Conservation (phyloP, 1,140 invertebrate genomes). For the Heliconius hewitsoni region DNA sequence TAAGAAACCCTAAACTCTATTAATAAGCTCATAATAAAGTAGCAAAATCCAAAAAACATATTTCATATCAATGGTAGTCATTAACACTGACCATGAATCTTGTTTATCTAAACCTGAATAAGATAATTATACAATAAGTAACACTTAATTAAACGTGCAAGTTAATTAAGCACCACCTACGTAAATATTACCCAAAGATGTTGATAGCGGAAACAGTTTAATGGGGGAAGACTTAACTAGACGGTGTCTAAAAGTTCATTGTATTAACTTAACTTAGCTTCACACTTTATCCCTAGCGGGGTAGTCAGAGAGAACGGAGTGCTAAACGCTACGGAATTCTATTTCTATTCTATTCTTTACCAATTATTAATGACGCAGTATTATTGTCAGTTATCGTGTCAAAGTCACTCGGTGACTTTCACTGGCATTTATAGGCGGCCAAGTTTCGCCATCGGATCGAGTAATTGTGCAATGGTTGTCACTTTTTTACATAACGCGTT, state of each 20-base stretch:
- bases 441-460: slow-evolving; percentile 77
- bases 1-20: not conserved
- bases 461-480: slow-evolving; percentile 77
- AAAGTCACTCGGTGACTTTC: slow-evolving; percentile 78
- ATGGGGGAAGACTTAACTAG: not conserved
- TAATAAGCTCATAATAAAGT: not conserved
- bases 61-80: not conserved
- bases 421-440: slow-evolving; percentile 73
- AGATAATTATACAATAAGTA: not conserved
- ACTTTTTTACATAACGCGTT: slow-evolving; percentile 76
- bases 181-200: not conserved
- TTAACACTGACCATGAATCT: slow-evolving; percentile 11
- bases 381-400: slow-evolving; percentile 59
- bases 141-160: not conserved
- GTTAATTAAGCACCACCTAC: not conserved
- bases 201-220: not conserved
- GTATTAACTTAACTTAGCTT: not conserved
- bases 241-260: not conserved
- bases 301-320: too few species aligned
- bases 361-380: slow-evolving; percentile 50
- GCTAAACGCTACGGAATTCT: too few species aligned
- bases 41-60: not conserved
- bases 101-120: slow-evolving; percentile 1
- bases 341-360: not conserved
- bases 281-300: too few species aligned